Percentiles rank a stretch among this genome's conserved stretches.
Evolutionary conservation across 1,140 invertebrate genomes (phyloP).

Genomic region (Drosophila dunni): DNA sequence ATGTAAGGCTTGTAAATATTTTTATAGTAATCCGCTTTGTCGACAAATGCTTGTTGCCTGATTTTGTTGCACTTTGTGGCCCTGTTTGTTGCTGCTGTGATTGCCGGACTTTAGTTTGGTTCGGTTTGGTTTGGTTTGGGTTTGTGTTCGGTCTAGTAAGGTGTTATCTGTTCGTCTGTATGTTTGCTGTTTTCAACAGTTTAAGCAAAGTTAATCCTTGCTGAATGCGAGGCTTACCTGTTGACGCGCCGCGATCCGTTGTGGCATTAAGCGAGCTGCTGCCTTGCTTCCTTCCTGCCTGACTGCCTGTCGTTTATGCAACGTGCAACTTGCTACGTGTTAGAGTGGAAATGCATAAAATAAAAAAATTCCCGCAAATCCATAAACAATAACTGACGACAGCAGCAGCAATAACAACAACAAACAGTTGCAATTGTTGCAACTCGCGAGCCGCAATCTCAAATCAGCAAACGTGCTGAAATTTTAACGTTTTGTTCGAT

Average conservation of each 20-base stretch:
- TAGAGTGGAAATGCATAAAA: constrained; percentile 59
- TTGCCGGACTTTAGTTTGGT: constrained; percentile 36
- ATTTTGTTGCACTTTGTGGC: constrained; percentile 22
- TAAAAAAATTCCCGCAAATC: constrained; percentile 54
- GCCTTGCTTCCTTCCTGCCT: too few species aligned
- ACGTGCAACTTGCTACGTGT: constrained; percentile 52
- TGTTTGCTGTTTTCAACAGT: constrained; percentile 48
- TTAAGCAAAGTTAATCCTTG: constrained; percentile 76
- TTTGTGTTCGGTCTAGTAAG: background rate
- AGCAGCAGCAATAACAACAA: constrained; percentile 28
- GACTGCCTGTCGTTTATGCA: background rate
- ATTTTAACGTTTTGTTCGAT: constrained; percentile 36
- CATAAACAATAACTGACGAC: constrained; percentile 62
- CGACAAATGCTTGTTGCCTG: constrained; percentile 38
- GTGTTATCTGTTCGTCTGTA: constrained; percentile 30
- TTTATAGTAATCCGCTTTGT: constrained; percentile 74
- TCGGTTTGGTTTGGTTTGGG: constrained; percentile 7
- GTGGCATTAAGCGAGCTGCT: constrained; percentile 11
- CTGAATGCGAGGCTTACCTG: constrained; percentile 76
- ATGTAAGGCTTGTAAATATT: constrained; percentile 75
- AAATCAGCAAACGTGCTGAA: constrained; percentile 21
- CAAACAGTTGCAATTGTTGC: constrained; percentile 1
- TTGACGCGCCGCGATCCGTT: constrained; percentile 50
- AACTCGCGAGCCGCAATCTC: constrained; percentile 45
- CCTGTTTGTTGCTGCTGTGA: constrained; percentile 30